Conservation (phyloP, 2,888 invertebrate species). For the Eupsilia transversa region DNA sequence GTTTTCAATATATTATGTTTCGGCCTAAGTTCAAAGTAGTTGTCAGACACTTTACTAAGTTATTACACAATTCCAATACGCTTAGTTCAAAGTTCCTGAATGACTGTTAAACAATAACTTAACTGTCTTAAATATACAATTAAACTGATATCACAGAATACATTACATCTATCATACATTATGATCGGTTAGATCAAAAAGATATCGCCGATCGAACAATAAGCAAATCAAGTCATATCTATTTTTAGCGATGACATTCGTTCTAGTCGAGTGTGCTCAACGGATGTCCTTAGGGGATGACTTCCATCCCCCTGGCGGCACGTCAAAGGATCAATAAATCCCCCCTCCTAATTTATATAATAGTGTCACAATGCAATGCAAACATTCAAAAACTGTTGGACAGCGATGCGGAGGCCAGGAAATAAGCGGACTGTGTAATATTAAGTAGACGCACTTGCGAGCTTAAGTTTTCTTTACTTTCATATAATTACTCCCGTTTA, state of each 20-base stretch:
- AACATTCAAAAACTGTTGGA: conserved; percentile 82
- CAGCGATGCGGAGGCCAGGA: conserved; percentile 68
- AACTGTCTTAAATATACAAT: conserved; percentile 17
- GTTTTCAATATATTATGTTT: not conserved
- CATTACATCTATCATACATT: conserved; percentile 34
- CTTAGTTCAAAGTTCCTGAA: conserved; percentile 24
- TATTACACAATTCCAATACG: conserved; percentile 8
- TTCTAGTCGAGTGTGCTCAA: conserved; percentile 27
- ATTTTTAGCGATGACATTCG: conserved; percentile 54
- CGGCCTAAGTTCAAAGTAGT: conserved; percentile 20
- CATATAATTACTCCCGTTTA: not conserved
- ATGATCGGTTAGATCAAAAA: conserved; percentile 35
- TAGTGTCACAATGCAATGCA: conserved; percentile 79
- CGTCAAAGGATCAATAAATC: conserved; percentile 78
- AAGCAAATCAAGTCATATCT: conserved; percentile 37
- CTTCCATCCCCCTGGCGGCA: conserved; percentile 61
- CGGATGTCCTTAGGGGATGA: conserved; percentile 57
- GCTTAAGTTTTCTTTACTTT: not conserved
- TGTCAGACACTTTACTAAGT: conserved; percentile 7
- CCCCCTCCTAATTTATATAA: conserved; percentile 79
- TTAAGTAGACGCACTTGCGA: not conserved
- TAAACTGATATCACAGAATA: conserved; percentile 27
- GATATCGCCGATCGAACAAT: conserved; percentile 21
- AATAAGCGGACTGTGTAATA: conserved; percentile 21
- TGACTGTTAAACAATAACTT: conserved; percentile 31